Base-by-base conservation (phyloP, 2,797 vertebrate genomes). In the Helicolenus hilgendorfi region DNA sequence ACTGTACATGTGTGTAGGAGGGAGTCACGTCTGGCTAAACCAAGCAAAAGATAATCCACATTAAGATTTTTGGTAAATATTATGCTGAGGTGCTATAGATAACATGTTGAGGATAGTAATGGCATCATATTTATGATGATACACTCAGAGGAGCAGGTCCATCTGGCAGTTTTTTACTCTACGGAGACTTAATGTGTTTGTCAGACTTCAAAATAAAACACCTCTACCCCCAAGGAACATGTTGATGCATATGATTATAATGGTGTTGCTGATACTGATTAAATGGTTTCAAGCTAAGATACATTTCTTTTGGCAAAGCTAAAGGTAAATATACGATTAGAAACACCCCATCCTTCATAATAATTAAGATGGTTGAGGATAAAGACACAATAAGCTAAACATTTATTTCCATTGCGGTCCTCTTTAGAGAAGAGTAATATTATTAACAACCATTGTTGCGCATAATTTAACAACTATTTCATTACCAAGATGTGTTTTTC, bases 121-220 rank as follows among this genome's bases (percentile, higher is more conserved):
- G 62, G 24, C 7, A 27, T 8, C 1, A 15, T 55, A 49, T 53
- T 76, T 18, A 22, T 73, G 71, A 79, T 58, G 41, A 68, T 7
- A 13, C 55, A 73, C 41, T 2, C 58, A 31, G 64, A 75, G 33
- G 41, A 62, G 71, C 71, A 58, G 27, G 27, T 45, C 49, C 7
- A 24, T 22, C 38, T 13, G 55, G 49, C 20, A 14, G 14, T 10
- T 49, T 72, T 64, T 81, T 15, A 31, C 36, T 49, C 63, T n/a
- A n/a, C 22, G 15, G 8, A 56, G 45, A 49, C 8, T 55, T 18
- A 26, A 53, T 18, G 62, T 22, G 33, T 22, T 26, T 11, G 20
- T 65, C 56, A 72, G 60, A 18, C 9, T 75, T 78, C 11, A 68
- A 72, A 72, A 76, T 13, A 59, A 67, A 81, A 60, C 65, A 35